Evolutionary conservation across 2,888 invertebrate species (phyloP), one percentile per base, ranked within the genome.

Genomic region (Ephialtes manifestator): DNA sequence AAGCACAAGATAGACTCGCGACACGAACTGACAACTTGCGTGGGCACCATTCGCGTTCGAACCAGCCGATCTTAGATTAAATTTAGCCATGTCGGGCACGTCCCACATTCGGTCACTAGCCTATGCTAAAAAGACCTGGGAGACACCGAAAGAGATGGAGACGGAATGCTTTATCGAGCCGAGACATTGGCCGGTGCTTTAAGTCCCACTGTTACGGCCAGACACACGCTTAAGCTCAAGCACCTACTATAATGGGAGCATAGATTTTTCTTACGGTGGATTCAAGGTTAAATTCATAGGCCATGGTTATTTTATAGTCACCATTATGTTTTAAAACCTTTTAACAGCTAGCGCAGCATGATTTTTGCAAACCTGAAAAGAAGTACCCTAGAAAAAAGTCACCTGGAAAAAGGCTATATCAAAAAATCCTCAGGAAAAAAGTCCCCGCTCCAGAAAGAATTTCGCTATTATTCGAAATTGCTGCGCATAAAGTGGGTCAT

Each of bases 81-180:
- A 91, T 91, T 91, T 91, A 92, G 89, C 88, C 87, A 90, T 90
- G 89, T 90, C 89, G 89, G 84, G 87, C 88, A 87, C 88, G 92
- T 68, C 89, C 92, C 88, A 92, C 90, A 92, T 92, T 88, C 90
- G 88, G 87, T 87, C 87, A 72, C 63, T 84, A 79, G 82, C 87
- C 68, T 84, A 76, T 67, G 80, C 77, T 35, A 67, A 48, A 79
- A 48, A 75, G 28, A 39, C 75, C 58, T 15, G 48, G 46, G 55
- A 46, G 46, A 65, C 24, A 72, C 55, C 28, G 77, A 65, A 65
- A 65, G 65, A 60, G 35, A 75, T 28, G 68, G 18, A 55, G 24
- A 8, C 10, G 28, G 15, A 28, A 70, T n/a, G 31, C 51, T 51
- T 51, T 20, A 31, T 35, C 39, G 39, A 10, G 63, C n/a, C 39